A percentile compares a stretch with the other conserved stretches of the same genome.
phyloP scores from a whole-genome alignment of 2,888 invertebrate species.

The Zygogramma bicolorata region DNA sequence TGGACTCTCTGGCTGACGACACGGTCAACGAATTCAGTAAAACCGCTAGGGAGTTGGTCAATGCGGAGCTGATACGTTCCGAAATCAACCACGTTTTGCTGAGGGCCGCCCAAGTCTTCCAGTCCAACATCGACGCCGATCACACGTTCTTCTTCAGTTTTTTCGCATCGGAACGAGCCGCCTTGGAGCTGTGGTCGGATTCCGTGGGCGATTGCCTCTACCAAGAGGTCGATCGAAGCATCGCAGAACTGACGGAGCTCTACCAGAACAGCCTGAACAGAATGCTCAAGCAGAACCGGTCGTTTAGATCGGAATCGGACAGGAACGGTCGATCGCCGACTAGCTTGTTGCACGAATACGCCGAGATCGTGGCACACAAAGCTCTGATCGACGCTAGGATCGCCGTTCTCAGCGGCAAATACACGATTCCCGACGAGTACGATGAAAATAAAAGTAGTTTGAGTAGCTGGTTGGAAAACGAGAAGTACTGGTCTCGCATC shows the following conservation, averaged over 20 bases:
- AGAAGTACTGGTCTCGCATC: slow-evolving; percentile 65
- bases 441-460: slow-evolving; percentile 43
- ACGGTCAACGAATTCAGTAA: slow-evolving; percentile 82
- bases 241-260: slow-evolving; percentile 75
- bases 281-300: slow-evolving; percentile 69
- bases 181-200: slow-evolving; percentile 81
- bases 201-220: slow-evolving; percentile 79
- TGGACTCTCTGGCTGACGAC: slow-evolving; percentile 71
- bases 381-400: slow-evolving; percentile 83
- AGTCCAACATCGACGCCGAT: slow-evolving; percentile 69
- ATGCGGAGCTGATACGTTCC: slow-evolving; percentile 80
- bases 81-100: slow-evolving; percentile 82
- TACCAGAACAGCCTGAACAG: slow-evolving; percentile 76
- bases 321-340: slow-evolving; percentile 65
- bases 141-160: slow-evolving; percentile 73
- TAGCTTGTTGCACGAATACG: slow-evolving; percentile 73
- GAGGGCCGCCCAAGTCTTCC: slow-evolving; percentile 78
- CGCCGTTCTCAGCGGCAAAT: slow-evolving; percentile 73
- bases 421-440: slow-evolving; percentile 43
- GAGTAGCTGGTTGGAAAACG: slow-evolving; percentile 59
- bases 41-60: slow-evolving; percentile 80
- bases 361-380: slow-evolving; percentile 80
- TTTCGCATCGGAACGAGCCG: slow-evolving; percentile 76
- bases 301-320: slow-evolving; percentile 66
- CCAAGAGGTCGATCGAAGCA: slow-evolving; percentile 79